These are phyloP conservation scores for Corynorhinus townsendii DNA, from an alignment of 2,113 vertebrate species.

Conservation along the genomic window DNA sequence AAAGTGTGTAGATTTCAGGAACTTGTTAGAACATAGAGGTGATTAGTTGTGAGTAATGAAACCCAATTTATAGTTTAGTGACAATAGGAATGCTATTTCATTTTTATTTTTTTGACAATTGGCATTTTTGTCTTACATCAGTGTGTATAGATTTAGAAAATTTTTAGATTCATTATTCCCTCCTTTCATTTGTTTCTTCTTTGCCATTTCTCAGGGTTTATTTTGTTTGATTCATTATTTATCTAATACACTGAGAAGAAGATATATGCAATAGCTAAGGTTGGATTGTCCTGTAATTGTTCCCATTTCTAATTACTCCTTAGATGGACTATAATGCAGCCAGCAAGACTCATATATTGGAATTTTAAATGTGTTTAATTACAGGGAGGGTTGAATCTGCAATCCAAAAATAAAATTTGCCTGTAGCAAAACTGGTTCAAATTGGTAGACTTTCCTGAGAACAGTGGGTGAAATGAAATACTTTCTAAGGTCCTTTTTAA, in stretches of 20 bases:
- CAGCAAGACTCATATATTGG: background rate
- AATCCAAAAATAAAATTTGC: conserved; percentile 14
- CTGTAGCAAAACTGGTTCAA: background rate
- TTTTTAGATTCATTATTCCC: background rate
- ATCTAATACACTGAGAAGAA: background rate
- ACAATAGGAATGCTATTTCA: background rate
- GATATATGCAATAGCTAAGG: background rate
- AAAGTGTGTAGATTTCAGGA: background rate
- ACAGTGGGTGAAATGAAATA: background rate
- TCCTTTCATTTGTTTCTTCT: conserved; percentile 26
- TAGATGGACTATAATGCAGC: background rate
- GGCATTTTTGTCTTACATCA: background rate
- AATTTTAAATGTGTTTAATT: conserved; percentile 27
- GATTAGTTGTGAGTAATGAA: conserved; percentile 14
- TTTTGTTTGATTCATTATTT: conserved; percentile 28
- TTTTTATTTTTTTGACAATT: background rate
- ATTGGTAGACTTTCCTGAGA: background rate
- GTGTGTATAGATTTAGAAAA: background rate
- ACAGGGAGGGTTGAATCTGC: background rate
- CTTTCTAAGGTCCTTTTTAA: background rate
- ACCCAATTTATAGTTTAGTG: background rate
- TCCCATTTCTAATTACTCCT: background rate
- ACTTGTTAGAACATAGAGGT: background rate
- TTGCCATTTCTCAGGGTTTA: background rate
- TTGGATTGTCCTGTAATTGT: background rate